A percentile compares a stretch with the other conserved stretches of the same genome.
Conservation (phyloP, 2,888 invertebrate genomes). For the Oscheius sp. region DNA sequence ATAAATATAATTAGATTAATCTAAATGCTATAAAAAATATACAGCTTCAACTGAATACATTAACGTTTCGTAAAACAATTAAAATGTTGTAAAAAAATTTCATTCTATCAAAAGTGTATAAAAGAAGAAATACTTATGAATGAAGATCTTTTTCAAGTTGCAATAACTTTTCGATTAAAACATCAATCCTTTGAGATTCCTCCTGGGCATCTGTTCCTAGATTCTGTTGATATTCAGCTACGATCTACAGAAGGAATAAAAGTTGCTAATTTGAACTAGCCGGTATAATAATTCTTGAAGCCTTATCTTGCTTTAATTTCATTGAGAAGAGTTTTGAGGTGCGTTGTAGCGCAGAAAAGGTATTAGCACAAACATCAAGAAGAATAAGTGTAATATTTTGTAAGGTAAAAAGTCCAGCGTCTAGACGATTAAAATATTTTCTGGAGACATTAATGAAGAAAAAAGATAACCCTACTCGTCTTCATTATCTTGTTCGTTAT, state of each 20-base stretch:
- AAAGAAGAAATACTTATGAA: background rate
- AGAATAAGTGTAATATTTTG: conserved; percentile 88
- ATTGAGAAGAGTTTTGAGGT: conserved; percentile 62
- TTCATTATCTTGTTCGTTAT: conserved; percentile 29
- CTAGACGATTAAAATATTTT: conserved; percentile 79
- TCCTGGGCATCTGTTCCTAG: conserved; percentile 48
- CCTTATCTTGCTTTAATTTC: conserved; percentile 57
- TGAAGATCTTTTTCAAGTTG: conserved; percentile 11
- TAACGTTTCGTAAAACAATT: too few relatives aligned
- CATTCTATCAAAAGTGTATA: too few relatives aligned
- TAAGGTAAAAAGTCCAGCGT: conserved; percentile 89
- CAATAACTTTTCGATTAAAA: conserved; percentile 35
- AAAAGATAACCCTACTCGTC: conserved; percentile 30
- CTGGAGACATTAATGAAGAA: conserved; percentile 10
- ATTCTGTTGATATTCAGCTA: conserved; percentile 52
- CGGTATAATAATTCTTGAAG: conserved; percentile 54
- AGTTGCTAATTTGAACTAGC: conserved; percentile 32
- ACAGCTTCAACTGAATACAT: too few relatives aligned
- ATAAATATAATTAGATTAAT: too few relatives aligned
- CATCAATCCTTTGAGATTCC: conserved; percentile 43
- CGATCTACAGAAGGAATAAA: conserved; percentile 36
- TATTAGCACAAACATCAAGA: conserved; percentile 74
- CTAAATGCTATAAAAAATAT: too few relatives aligned
- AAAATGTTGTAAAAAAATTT: too few relatives aligned
- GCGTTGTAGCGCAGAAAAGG: conserved; percentile 38